Conservation (phyloP, 2,797 vertebrate species). For the Enteromius afrohamiltoni region DNA sequence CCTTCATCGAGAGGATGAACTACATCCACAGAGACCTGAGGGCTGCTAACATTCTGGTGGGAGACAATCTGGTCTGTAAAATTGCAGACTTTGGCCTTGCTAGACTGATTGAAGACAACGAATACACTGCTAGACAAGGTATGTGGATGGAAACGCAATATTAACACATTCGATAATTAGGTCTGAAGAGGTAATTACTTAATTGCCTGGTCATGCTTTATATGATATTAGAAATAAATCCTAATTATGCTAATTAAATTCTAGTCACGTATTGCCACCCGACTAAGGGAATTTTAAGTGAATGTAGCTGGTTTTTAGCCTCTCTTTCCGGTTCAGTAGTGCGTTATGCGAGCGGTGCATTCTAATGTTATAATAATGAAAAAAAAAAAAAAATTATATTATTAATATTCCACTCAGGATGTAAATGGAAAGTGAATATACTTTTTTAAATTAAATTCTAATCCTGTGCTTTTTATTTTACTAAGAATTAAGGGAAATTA, state of each 20-base stretch:
- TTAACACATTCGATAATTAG: conserved; percentile 19
- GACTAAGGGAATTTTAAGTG: conserved; percentile 3
- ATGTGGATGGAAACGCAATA: conserved; percentile 46
- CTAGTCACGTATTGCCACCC: background rate
- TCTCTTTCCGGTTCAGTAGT: background rate
- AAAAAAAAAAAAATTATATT: background rate
- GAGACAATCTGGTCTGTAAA: conserved; percentile 97
- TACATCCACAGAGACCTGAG: conserved; percentile 98
- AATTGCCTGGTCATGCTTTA: conserved; percentile 10
- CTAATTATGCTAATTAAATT: background rate
- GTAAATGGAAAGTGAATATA: background rate
- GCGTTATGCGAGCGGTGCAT: background rate
- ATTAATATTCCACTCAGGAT: background rate
- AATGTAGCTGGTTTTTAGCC: background rate
- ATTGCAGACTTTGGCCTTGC: conserved; percentile 98
- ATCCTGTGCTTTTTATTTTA: background rate
- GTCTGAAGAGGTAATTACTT: background rate
- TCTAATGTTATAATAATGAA: conserved; percentile 21
- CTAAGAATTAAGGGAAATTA: background rate
- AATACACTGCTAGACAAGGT: conserved; percentile 98
- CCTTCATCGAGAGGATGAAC: conserved; percentile 99
- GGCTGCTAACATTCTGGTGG: conserved; percentile 97
- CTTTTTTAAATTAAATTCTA: background rate
- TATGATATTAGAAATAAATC: conserved; percentile 17
- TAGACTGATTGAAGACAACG: conserved; percentile 97